Conservation (phyloP, 2,888 invertebrate genomes). For the Catocala sponsa region DNA sequence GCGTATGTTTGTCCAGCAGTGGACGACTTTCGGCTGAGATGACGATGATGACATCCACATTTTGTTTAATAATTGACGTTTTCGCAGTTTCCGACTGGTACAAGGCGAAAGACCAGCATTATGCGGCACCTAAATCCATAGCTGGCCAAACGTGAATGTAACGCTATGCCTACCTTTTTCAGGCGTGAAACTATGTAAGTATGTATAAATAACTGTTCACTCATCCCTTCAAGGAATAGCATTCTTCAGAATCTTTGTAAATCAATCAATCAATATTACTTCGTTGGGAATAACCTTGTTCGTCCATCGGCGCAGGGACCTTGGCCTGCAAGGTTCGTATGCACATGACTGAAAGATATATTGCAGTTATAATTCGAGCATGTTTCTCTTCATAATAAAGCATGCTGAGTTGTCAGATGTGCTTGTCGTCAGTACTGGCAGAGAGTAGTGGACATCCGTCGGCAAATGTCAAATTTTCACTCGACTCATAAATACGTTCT, state of each 20-base stretch:
- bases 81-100: too few relatives aligned
- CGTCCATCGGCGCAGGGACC: constrained; percentile 62
- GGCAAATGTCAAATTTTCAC: constrained; percentile 53
- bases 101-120: too few relatives aligned
- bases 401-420: constrained; percentile 61
- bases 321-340: constrained; percentile 69
- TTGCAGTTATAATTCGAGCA: constrained; percentile 61
- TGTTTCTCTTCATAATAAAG: constrained; percentile 64
- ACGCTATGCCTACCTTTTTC: too few relatives aligned
- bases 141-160: too few relatives aligned
- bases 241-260: constrained; percentile 33
- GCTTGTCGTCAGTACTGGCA: constrained; percentile 55
- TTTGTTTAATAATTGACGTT: too few relatives aligned
- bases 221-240: constrained; percentile 18
- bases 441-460: constrained; percentile 51
- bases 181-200: too few relatives aligned
- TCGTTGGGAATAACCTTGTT: constrained; percentile 65
- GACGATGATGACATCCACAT: too few relatives aligned
- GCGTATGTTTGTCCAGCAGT: too few relatives aligned
- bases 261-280: constrained; percentile 52
- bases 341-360: constrained; percentile 64
- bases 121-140: too few relatives aligned
- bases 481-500: constrained; percentile 54
- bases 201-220: constrained; percentile 39
- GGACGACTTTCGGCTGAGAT: too few relatives aligned